Evolutionary conservation across 2,113 vertebrate species (phyloP), one percentile per base, ranked within the genome.

Genomic region (Platycercus adscitus): DNA sequence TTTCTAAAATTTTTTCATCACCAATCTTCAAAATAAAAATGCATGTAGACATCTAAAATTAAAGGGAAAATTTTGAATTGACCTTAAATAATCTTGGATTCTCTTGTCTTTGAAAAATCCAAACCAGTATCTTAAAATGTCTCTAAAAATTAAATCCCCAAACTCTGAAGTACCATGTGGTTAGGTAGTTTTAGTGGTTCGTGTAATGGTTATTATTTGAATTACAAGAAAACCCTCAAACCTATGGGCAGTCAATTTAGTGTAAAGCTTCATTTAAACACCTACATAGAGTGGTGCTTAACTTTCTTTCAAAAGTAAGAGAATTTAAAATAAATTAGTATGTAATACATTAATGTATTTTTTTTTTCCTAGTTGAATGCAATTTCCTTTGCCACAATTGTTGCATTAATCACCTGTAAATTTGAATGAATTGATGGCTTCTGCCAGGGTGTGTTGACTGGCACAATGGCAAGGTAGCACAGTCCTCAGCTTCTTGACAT

Each of bases 301-400:
- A 4, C 4, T 82, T 81, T 6, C 26, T 66, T 73, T 8, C 11
- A 88, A 89, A 91, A 84, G 25, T 13, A 76, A 46, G 8, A 47
- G 1, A 35, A 19, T 24, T 63, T 50, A 7, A 56, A 81, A 64
- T 6, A 43, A 17, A 43, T 47, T 24, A 14, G 0, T 29, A 10
- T 71, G 9, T 13, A 69, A 41, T 33, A 25, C 0, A 0, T 39
- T 7, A 2, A 2, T 28, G 8, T 21, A 15, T 69, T 65, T 47
- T 71, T 52, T 41, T 41, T n/a, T 6, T 15, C 33, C 17, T 37
- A 7, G 0, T 8, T 66, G 7, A 33, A 24, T 5, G 13, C 7
- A 53, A 7, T 71, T 81, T 55, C 31, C 24, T 81, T 87, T 89
- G 35, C n/a, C 12, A 25, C 3, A 2, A 26, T 15, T 44, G 15